These are phyloP conservation scores for Meta bourneti DNA, from an alignment of 2,888 invertebrate genomes.

Conservation along the genomic window DNA sequence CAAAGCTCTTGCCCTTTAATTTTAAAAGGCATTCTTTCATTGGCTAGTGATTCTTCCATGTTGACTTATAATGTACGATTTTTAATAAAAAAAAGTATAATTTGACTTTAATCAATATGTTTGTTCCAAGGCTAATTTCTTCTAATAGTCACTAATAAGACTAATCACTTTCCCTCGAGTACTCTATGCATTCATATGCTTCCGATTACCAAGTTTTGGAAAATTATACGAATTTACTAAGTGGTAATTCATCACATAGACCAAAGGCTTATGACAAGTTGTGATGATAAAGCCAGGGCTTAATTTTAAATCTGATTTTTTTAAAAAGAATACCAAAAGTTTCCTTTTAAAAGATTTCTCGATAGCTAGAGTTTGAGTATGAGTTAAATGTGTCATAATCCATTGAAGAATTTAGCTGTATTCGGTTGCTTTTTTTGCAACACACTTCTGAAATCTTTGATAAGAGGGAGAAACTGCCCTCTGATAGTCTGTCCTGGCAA, in stretches of 20 bases:
- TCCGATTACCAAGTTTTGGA: neutral
- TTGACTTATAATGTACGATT: neutral
- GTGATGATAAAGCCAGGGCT: slow-evolving; percentile 54
- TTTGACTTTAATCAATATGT: no score
- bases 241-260: slow-evolving; percentile 52
- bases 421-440: slow-evolving; percentile 51
- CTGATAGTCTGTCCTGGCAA: slow-evolving; percentile 59
- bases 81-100: no score
- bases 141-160: no score
- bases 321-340: slow-evolving; percentile 1
- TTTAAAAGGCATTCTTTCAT: neutral
- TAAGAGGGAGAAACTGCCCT: slow-evolving; percentile 27
- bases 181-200: neutral
- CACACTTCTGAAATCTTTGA: slow-evolving; percentile 44
- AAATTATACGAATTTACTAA: neutral
- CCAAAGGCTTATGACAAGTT: slow-evolving; percentile 54
- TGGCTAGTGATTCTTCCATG: neutral
- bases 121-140: no score
- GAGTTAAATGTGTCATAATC: slow-evolving; percentile 57
- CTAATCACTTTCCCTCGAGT: neutral
- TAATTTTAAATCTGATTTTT: slow-evolving; percentile 50
- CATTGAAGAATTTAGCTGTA: slow-evolving; percentile 40
- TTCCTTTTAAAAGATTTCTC: slow-evolving; percentile 41
- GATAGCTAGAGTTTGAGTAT: slow-evolving; percentile 56
- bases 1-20: neutral